A percentile compares a stretch with the other conserved stretches of the same genome.
Evolutionary conservation across 2,113 vertebrate species (phyloP).

Genomic region (Heterotilapia buettikoferi): DNA sequence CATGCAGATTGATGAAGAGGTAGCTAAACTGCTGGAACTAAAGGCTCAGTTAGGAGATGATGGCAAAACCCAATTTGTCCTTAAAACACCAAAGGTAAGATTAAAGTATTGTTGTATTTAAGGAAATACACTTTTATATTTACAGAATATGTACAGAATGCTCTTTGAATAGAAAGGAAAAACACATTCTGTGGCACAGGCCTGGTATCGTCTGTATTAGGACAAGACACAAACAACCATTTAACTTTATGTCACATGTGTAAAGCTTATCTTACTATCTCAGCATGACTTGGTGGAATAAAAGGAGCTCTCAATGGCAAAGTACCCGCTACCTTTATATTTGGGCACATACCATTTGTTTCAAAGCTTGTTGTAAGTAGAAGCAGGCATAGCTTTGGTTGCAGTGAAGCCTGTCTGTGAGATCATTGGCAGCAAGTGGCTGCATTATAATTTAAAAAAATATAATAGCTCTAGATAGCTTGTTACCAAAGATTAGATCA

Average conservation of each 20-base stretch:
- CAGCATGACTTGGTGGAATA: not conserved
- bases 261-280: not conserved
- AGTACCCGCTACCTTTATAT: accelerated
- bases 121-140: not conserved
- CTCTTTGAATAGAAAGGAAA: not conserved
- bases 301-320: not conserved
- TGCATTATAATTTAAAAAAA: accelerated
- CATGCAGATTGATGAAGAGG: slow-evolving; percentile 78
- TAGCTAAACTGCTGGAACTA: slow-evolving; percentile 86
- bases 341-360: accelerated
- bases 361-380: not conserved
- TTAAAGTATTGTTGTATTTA: not conserved
- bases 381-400: not conserved
- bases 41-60: slow-evolving; percentile 87
- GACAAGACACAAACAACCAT: not conserved
- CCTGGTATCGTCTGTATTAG: not conserved
- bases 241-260: not conserved
- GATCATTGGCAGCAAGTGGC: not conserved
- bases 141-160: not conserved
- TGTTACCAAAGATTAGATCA: not conserved
- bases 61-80: slow-evolving; percentile 87
- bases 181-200: not conserved
- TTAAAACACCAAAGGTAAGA: slow-evolving; percentile 94
- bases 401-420: not conserved
- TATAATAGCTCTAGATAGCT: not conserved